phyloP scores from a whole-genome alignment of 2,113 vertebrate genomes.

The Myrmophylax atrothorax region DNA sequence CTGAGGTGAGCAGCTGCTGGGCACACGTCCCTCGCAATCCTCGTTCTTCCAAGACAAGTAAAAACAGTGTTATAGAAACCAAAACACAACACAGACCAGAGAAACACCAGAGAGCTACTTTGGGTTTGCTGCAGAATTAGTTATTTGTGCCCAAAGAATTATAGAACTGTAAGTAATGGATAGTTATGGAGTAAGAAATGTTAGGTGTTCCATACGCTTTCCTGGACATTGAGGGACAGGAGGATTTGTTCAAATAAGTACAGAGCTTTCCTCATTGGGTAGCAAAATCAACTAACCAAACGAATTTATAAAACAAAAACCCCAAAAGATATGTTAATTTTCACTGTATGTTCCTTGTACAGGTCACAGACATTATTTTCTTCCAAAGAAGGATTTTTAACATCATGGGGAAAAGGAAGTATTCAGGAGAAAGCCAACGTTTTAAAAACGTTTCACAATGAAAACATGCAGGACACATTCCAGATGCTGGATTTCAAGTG shows the following conservation, averaged over 20 bases:
- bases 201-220: neutral
- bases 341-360: accelerated
- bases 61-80: neutral
- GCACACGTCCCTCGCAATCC: neutral
- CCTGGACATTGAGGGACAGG: neutral
- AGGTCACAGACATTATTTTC: neutral
- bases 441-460: neutral
- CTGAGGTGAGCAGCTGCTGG: neutral
- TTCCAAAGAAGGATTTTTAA: neutral
- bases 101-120: neutral
- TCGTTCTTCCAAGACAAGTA: conserved; percentile 63
- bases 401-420: neutral
- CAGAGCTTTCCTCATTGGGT: neutral
- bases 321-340: neutral
- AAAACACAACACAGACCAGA: neutral
- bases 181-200: neutral
- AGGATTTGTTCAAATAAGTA: neutral
- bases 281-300: neutral
- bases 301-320: neutral
- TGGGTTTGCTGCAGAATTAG: neutral
- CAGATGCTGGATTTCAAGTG: neutral
- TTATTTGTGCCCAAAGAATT: neutral
- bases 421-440: neutral
- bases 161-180: neutral
- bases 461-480: neutral